Evolutionary conservation across 2,888 invertebrate genomes (phyloP).

Genomic region (Nycteola revayana): DNA sequence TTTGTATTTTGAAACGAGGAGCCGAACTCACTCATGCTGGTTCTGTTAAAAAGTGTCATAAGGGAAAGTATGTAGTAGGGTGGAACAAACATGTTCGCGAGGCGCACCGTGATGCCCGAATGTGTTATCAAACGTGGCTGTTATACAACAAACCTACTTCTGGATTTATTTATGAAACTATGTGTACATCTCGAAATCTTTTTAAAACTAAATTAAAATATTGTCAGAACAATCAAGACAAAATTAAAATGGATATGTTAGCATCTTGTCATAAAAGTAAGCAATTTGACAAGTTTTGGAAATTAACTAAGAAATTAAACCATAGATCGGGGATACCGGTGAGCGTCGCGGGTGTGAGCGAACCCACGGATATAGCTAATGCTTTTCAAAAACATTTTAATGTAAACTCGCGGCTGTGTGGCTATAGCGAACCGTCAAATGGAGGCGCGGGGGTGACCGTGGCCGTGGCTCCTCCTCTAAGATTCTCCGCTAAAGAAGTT

Average conservation of each 20-base stretch:
- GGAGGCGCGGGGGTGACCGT: neutral
- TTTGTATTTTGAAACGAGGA: constrained; percentile 1
- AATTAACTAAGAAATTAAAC: constrained; percentile 4
- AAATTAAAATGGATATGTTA: constrained; percentile 9
- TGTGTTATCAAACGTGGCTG: neutral
- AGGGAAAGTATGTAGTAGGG: constrained; percentile 2
- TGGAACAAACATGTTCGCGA: constrained; percentile 3
- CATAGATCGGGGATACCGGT: constrained; percentile 2
- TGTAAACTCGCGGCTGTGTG: neutral
- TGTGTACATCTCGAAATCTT: constrained; percentile 3
- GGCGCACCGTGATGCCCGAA: constrained; percentile 2
- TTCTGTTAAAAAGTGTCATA: neutral
- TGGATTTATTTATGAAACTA: constrained; percentile 4
- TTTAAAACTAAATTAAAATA: constrained; percentile 11
- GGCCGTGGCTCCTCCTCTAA: too few relatives aligned
- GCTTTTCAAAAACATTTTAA: neutral
- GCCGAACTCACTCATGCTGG: constrained; percentile 1
- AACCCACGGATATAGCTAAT: neutral
- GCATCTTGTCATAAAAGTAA: constrained; percentile 1
- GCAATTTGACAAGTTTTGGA: constrained; percentile 12
- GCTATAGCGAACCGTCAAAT: neutral
- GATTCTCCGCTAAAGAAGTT: neutral
- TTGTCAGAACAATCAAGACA: constrained; percentile 10
- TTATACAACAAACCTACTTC: constrained; percentile 1
- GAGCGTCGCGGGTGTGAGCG: constrained; percentile 1